phyloP scores from a whole-genome alignment of 2,113 vertebrate species.

The Mus pahari region DNA sequence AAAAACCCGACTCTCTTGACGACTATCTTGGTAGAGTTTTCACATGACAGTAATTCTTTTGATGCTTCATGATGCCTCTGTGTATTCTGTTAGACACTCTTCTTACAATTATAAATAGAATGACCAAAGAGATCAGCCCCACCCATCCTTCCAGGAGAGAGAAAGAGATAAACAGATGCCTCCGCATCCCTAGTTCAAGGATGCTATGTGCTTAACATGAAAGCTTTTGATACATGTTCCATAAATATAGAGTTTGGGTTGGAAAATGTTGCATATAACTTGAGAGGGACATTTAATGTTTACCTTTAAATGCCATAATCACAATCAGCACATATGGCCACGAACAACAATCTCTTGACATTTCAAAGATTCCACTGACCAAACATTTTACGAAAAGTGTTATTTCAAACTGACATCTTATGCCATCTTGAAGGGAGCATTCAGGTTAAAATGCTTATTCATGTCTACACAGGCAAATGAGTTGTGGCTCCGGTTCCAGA shows the following conservation, averaged over 20 bases:
- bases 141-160: conserved; percentile 13
- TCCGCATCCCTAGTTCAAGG: conserved; percentile 44
- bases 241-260: conserved; percentile 56
- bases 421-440: conserved; percentile 52
- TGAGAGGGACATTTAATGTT: conserved; percentile 65
- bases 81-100: neutral
- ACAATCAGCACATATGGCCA: conserved; percentile 55
- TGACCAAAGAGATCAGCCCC: conserved; percentile 22
- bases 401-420: conserved; percentile 59
- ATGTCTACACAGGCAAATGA: neutral
- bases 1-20: too few relatives aligned
- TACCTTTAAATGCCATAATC: conserved; percentile 66
- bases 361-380: conserved; percentile 69
- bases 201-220: conserved; percentile 15
- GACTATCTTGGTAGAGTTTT: neutral
- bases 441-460: conserved; percentile 55
- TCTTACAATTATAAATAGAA: conserved; percentile 36
- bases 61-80: neutral
- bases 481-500: neutral
- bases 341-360: conserved; percentile 63
- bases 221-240: conserved; percentile 63
- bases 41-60: neutral
- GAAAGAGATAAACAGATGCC: conserved; percentile 25
- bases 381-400: conserved; percentile 63
- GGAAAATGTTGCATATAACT: conserved; percentile 63